Conservation (phyloP, 1,140 invertebrate species). For the Cotesia glomerata region DNA sequence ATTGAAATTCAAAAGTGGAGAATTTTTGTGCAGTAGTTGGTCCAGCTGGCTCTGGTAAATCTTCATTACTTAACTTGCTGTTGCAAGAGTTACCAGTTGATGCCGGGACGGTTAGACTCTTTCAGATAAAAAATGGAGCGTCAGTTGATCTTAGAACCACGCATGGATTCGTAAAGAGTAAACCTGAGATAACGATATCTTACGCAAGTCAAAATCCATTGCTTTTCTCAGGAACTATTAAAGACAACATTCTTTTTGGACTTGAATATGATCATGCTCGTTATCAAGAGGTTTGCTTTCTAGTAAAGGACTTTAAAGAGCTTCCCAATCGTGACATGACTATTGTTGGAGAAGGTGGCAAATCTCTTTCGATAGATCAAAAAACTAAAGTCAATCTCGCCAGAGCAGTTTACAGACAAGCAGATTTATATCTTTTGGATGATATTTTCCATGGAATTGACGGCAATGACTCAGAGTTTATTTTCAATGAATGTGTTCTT, state of each 20-base stretch:
- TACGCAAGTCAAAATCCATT: slow-evolving; percentile 81
- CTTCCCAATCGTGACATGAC: slow-evolving; percentile 83
- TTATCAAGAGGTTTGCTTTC: slow-evolving; percentile 75
- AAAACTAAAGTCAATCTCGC: slow-evolving; percentile 85
- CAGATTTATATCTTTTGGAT: slow-evolving; percentile 79
- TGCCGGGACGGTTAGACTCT: slow-evolving; percentile 68
- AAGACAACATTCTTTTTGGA: slow-evolving; percentile 86
- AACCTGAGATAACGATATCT: slow-evolving; percentile 67
- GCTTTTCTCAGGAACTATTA: slow-evolving; percentile 73
- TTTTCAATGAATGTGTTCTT: slow-evolving; percentile 71
- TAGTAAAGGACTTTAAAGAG: slow-evolving; percentile 78
- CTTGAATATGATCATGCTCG: slow-evolving; percentile 69
- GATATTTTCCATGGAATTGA: slow-evolving; percentile 82
- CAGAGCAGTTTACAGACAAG: slow-evolving; percentile 74
- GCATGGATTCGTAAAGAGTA: slow-evolving; percentile 38
- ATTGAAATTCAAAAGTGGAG: slow-evolving; percentile 69
- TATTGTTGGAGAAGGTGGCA: slow-evolving; percentile 80
- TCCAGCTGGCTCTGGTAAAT: slow-evolving; percentile 80
- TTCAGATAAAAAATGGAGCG: slow-evolving; percentile 46
- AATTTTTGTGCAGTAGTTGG: slow-evolving; percentile 79
- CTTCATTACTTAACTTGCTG: slow-evolving; percentile 76
- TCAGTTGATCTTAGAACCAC: not conserved
- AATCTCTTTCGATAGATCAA: slow-evolving; percentile 86
- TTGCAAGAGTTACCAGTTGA: slow-evolving; percentile 74
- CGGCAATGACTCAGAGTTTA: slow-evolving; percentile 69